Conservation (phyloP, 2,113 vertebrate species). For the Pholis gunnellus region DNA sequence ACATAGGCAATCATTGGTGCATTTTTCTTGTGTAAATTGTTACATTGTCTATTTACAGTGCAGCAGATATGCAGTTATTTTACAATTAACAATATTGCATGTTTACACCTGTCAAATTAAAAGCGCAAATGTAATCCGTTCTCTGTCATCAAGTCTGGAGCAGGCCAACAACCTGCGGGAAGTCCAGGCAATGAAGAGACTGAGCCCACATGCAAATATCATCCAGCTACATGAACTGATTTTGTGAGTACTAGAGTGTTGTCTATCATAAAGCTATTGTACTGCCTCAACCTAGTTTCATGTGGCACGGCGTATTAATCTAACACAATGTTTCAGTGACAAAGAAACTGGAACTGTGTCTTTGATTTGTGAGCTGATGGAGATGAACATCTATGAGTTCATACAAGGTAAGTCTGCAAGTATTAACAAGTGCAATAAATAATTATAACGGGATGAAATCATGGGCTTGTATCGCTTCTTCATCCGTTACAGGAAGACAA, state of each 20-base stretch:
- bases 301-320: not conserved
- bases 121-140: not conserved
- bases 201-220: constrained; percentile 79
- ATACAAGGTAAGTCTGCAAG: constrained; percentile 84
- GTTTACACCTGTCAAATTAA: not conserved
- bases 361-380: constrained; percentile 93
- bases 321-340: constrained; percentile 84
- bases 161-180: constrained; percentile 80
- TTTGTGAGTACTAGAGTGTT: constrained; percentile 76
- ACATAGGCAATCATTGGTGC: not conserved
- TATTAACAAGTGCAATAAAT: not conserved
- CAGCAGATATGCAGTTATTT: not conserved
- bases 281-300: not conserved
- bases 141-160: constrained; percentile 65
- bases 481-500: constrained; percentile 83
- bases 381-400: constrained; percentile 94
- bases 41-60: not conserved
- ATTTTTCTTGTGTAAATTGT: not conserved
- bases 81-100: not conserved
- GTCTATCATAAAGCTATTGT: not conserved
- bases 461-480: not conserved
- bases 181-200: constrained; percentile 79
- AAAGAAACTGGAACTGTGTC: constrained; percentile 87
- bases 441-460: not conserved
- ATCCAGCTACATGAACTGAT: constrained; percentile 82